These are phyloP conservation scores for Sciurus niger DNA, from an alignment of 2,113 vertebrate species.

Conservation along the genomic window DNA sequence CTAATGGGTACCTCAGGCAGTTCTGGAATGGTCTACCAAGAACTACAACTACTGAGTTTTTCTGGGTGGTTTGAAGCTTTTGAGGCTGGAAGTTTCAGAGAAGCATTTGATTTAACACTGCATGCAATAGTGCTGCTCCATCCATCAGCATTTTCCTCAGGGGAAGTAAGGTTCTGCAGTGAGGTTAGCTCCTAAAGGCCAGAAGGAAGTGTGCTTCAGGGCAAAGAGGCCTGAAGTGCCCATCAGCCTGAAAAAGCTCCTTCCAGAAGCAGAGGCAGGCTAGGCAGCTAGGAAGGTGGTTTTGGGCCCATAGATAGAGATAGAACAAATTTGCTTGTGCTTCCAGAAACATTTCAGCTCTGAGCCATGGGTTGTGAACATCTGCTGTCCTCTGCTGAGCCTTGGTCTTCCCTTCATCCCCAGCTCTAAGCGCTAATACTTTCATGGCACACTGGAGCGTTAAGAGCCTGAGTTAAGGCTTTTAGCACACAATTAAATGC, in stretches of 20 bases:
- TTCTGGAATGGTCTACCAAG: conserved; percentile 42
- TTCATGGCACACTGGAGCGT: conserved; percentile 62
- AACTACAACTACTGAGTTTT: not conserved
- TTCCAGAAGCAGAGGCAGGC: not conserved
- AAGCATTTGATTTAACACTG: conserved; percentile 25
- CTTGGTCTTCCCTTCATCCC: not conserved
- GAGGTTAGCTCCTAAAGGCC: conserved; percentile 23
- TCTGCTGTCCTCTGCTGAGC: not conserved
- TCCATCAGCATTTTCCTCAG: not conserved
- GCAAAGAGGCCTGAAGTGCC: not conserved
- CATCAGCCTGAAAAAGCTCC: not conserved
- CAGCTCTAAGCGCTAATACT: not conserved
- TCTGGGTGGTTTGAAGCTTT: conserved; percentile 36
- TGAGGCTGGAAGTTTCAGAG: conserved; percentile 13
- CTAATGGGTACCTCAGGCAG: not conserved
- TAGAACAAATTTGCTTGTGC: not conserved
- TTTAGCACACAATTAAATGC: conserved; percentile 78
- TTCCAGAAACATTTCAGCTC: not conserved
- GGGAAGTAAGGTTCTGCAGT: not conserved
- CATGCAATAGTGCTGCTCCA: not conserved
- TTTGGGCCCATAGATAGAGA: not conserved
- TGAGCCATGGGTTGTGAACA: not conserved
- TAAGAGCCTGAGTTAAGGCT: conserved; percentile 73
- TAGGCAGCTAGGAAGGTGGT: not conserved
- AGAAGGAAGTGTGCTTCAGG: not conserved